phyloP scores from a whole-genome alignment of 2,888 invertebrate genomes.

The Ptycholaimellus sp. region DNA sequence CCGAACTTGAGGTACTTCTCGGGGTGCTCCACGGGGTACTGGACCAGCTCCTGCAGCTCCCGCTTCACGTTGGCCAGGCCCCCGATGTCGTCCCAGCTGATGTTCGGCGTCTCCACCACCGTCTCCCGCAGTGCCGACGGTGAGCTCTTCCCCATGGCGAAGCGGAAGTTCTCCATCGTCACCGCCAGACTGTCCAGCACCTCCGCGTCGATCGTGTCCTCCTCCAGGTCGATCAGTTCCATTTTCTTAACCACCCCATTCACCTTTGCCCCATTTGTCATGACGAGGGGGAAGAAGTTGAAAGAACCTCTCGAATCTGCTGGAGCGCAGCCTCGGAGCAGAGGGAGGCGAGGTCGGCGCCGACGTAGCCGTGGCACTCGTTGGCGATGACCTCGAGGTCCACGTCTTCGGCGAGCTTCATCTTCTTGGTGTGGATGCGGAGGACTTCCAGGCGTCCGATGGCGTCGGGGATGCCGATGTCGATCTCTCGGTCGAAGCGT shows the following conservation, averaged over 20 bases:
- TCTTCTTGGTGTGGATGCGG: slow-evolving; percentile 93
- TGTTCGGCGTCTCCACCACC: slow-evolving; percentile 95
- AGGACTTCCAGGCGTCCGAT: slow-evolving; percentile 83
- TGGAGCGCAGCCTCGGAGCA: slow-evolving; percentile 97
- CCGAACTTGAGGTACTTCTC: slow-evolving; percentile 98
- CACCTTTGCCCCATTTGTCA: no score
- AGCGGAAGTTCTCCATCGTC: slow-evolving; percentile 33
- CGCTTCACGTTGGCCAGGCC: slow-evolving; percentile 80
- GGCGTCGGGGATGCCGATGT: slow-evolving; percentile 69
- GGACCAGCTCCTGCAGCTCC: slow-evolving; percentile 84
- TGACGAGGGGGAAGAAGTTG: no score
- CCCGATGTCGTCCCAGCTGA: slow-evolving; percentile 89
- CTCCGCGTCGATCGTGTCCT: slow-evolving; percentile 96
- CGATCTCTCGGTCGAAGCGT: slow-evolving; percentile 8
- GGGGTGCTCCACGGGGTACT: slow-evolving; percentile 93
- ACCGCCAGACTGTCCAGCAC: slow-evolving; percentile 87
- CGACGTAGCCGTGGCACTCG: slow-evolving; percentile 96
- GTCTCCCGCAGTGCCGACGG: no score
- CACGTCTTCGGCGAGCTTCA: slow-evolving; percentile 90
- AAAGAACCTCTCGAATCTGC: slow-evolving; percentile 94
- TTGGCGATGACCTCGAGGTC: slow-evolving; percentile 93
- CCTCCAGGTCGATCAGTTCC: slow-evolving; percentile 97
- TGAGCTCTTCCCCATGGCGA: slow-evolving; percentile 1
- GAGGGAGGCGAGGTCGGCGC: slow-evolving; percentile 88
- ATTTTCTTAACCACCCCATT: no score